Conservation (phyloP, 2,797 vertebrate genomes). For the Adelosebastes latens region DNA sequence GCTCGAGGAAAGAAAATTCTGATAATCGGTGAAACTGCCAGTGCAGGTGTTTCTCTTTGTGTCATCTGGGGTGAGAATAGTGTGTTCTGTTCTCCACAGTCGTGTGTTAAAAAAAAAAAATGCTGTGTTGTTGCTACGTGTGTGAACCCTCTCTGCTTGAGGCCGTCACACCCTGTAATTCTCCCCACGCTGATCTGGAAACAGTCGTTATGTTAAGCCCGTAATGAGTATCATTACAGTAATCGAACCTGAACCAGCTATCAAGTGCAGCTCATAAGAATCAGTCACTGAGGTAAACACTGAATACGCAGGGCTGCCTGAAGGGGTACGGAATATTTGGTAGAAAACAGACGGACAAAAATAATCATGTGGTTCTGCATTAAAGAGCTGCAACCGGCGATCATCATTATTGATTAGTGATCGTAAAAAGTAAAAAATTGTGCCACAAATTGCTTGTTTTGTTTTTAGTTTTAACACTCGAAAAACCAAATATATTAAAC, state of each 20-base stretch:
- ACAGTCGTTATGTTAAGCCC: constrained; percentile 42
- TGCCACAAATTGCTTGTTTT: too few relatives aligned
- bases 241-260: constrained; percentile 20
- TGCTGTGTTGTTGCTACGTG: background rate
- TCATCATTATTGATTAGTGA: background rate
- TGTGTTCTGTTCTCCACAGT: background rate
- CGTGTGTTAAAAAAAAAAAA: background rate
- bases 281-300: background rate
- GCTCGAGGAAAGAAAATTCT: background rate
- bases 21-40: background rate
- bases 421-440: background rate
- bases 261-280: background rate
- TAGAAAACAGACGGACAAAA: background rate
- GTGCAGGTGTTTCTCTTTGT: background rate
- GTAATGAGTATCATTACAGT: constrained; percentile 40
- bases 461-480: too few relatives aligned
- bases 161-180: constrained; percentile 28
- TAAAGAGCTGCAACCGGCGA: background rate
- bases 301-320: background rate
- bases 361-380: background rate
- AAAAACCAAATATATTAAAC: too few relatives aligned
- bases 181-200: constrained; percentile 20
- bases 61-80: background rate
- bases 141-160: background rate
- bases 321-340: too few relatives aligned